Evolutionary conservation across 1,140 invertebrate species (phyloP).

Genomic region (Cherax destructor): DNA sequence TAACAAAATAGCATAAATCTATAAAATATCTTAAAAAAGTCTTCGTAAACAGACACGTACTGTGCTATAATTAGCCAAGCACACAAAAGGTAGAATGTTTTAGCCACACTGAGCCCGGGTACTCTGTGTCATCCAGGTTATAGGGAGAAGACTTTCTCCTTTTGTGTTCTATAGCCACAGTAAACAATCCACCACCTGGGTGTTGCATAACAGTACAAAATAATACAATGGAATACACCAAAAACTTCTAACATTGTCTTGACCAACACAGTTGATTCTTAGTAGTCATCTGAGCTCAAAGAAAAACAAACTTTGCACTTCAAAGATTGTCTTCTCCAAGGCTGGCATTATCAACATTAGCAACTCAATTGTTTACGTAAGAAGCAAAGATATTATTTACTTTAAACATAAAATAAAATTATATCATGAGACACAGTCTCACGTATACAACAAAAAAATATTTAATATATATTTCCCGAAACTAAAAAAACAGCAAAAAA

Average conservation of each 20-base stretch:
- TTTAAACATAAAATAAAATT: neutral
- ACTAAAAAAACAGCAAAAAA: neutral
- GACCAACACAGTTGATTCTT: neutral
- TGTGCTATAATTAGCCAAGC: neutral
- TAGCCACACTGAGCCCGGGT: neutral
- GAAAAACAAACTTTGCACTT: neutral
- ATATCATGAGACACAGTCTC: neutral
- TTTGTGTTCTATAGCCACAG: conserved; percentile 3
- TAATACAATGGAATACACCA: neutral
- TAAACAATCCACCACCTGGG: conserved; percentile 3
- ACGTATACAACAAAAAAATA: neutral
- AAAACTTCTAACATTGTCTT: neutral
- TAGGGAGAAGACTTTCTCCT: neutral
- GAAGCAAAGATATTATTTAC: neutral
- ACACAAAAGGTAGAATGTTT: neutral
- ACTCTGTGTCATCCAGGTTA: neutral
- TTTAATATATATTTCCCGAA: neutral
- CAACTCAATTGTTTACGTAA: neutral
- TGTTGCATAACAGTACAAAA: conserved; percentile 2
- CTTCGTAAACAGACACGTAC: neutral
- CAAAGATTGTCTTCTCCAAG: neutral
- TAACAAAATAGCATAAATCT: conserved; percentile 17
- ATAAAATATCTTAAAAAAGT: neutral
- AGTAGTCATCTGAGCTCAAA: neutral
- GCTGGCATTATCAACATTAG: neutral